Base-by-base conservation (phyloP, 2,888 invertebrate genomes). In the Macropis europaea region DNA sequence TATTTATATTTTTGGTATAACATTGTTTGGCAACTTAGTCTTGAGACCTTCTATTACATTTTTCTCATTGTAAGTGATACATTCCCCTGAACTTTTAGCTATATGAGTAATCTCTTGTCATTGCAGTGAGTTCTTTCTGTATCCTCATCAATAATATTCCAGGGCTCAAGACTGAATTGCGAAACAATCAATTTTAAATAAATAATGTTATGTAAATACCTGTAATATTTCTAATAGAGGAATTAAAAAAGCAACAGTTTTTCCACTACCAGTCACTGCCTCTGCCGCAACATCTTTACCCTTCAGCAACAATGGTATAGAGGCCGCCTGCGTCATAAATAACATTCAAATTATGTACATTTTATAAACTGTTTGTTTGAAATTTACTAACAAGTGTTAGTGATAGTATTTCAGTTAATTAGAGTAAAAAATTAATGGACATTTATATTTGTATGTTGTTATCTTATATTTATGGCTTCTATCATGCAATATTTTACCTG, bases 241-340 rank as follows among this genome's bases (percentile, higher is more conserved):
- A 42, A 99, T 94, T 9, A 99, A 91, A 90, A 99, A 99, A 0
- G 99, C 98, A 36, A 99, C 90, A 0, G 99, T 99, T 91, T 99
- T 99, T 0, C 99, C 99, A 76, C 99, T 99, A 2, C 99, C 99
- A 0, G 99, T 99, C 0, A 99, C 97, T 2, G 99, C 99, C 90
- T 99, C 99, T 0, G 97, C 99, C 0, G 97, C 98, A 11, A 99
- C 98, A 92, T 99, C 99, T 90, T 98, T 99, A 82, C 96, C 96
- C 6, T 94, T 93, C 56, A 99, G 89, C 54, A 99, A 91, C 57
- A 97, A 91, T 0, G 98, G 98, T 84, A 98, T 98, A 59, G 96
- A 95, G 0, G 97, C 96, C 3, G 96, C 95, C 93, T 97, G 81
- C 74, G 71, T 70, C n/a, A 60, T 13, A 63, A 43, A 47, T 81